Conservation (phyloP, 2,888 invertebrate species). For the Caenorhabditis sulstoni region DNA sequence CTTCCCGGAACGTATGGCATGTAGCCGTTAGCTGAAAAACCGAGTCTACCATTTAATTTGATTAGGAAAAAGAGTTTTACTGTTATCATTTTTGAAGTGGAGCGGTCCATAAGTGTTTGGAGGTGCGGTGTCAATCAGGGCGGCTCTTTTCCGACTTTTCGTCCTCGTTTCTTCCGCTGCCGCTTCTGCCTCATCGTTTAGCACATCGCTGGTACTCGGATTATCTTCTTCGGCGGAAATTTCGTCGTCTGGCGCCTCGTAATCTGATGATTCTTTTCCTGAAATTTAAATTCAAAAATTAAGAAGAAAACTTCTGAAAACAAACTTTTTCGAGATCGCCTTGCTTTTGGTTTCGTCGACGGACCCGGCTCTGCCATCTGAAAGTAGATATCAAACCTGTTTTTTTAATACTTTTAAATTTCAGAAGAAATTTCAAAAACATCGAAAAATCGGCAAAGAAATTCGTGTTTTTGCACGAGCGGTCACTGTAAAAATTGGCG, state of each 20-base stretch:
- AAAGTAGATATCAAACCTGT: no score
- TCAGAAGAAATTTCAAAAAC: no score
- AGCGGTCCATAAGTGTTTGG: slow-evolving; percentile 3
- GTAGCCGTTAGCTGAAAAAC: slow-evolving; percentile 45
- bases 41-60: neutral
- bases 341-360: no score
- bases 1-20: slow-evolving; percentile 54
- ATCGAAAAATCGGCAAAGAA: no score
- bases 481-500: no score
- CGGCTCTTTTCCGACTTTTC: slow-evolving; percentile 1
- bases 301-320: neutral
- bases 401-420: no score
- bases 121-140: neutral
- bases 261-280: neutral
- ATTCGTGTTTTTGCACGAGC: no score
- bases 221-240: neutral
- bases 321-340: neutral
- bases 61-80: slow-evolving; percentile 9
- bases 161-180: neutral
- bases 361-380: no score
- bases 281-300: neutral
- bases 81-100: slow-evolving; percentile 47
- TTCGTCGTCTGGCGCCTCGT: slow-evolving; percentile 4
- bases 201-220: slow-evolving; percentile 8
- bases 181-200: neutral